A percentile compares a stretch with the other conserved stretches of the same genome.
Evolutionary conservation across 2,888 invertebrate genomes (phyloP).

Genomic region (Watsonalla cultraria): DNA sequence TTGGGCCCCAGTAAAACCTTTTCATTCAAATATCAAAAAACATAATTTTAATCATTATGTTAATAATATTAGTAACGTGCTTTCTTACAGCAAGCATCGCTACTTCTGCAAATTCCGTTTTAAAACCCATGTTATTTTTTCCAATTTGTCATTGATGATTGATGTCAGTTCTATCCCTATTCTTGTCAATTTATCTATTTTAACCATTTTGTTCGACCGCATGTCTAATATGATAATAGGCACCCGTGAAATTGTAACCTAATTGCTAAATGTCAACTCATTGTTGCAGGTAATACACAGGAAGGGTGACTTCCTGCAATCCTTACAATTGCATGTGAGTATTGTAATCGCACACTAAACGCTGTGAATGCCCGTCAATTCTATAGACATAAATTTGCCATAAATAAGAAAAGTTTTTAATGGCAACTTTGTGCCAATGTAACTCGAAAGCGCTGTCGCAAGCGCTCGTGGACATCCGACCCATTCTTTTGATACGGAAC

Average conservation of each 20-base stretch:
- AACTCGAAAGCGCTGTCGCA: constrained; percentile 47
- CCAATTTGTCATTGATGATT: neutral
- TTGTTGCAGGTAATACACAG: constrained; percentile 63
- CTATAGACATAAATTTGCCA: constrained; percentile 58
- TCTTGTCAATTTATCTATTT: neutral
- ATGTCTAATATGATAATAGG: neutral
- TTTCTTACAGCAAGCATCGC: neutral
- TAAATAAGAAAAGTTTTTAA: constrained; percentile 31
- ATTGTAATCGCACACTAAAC: constrained; percentile 40
- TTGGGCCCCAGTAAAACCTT: too few species aligned
- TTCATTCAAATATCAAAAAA: too few species aligned
- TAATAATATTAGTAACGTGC: neutral
- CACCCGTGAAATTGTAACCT: constrained; percentile 21
- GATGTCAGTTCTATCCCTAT: neutral
- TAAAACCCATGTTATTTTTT: too few species aligned
- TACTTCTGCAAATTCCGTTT: neutral
- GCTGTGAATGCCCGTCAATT: constrained; percentile 31
- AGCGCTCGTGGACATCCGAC: constrained; percentile 49
- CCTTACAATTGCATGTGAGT: constrained; percentile 29
- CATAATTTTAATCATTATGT: too few species aligned
- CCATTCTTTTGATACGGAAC: constrained; percentile 57
- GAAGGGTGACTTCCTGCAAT: constrained; percentile 47
- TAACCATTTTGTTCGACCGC: neutral
- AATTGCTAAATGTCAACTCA: constrained; percentile 34
- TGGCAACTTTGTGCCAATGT: constrained; percentile 32